Evolutionary conservation across 1,140 invertebrate species (phyloP), one percentile per base, ranked within the genome.

Genomic region (Lucilia cuprina): DNA sequence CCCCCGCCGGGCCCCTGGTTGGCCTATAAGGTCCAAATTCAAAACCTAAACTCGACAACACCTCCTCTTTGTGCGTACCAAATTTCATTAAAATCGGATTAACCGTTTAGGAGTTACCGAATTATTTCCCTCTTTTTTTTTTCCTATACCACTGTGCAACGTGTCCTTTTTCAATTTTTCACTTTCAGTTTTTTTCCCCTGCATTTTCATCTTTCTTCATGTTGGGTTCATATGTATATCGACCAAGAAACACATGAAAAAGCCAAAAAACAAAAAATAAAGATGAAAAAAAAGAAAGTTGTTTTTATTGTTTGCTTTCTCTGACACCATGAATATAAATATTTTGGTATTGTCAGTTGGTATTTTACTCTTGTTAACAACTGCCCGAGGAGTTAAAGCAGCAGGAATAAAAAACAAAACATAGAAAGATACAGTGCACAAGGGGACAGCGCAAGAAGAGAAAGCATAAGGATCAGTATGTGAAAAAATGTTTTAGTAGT

Each of bases 281-380:
- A 75, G 4, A 30, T 5, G 17, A 78, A 19, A 17, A 21, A 50
- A 80, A 13, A 25, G 41, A 80, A 80, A 80, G 77, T 80, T 80
- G 41, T 80, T 80, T 80, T 80, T 80, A 80, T 49, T 80, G 47
- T 80, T 80, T 80, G 77, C 25, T 80, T 80, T 80, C 77, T 80
- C 41, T 80, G 77, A 49, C 77, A 80, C 77, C 77, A 80, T 80
- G 77, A 80, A 80, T 80, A 49, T 80, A 80, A 80, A 80, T 80
- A 80, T 80, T 80, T 80, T 80, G 77, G 77, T 80, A 80, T 80
- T 80, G 77, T 80, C 77, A 80, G 77, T 80, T 80, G 77, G 77
- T 80, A 80, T 49, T 80, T 80, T 19, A 49, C 77, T 80, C 77
- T 80, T 80, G 77, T 80, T 80, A 80, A 80, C 41, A 80, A 80